Base-by-base conservation (phyloP, 1,140 invertebrate species). In the Scaptomyza graminum region DNA sequence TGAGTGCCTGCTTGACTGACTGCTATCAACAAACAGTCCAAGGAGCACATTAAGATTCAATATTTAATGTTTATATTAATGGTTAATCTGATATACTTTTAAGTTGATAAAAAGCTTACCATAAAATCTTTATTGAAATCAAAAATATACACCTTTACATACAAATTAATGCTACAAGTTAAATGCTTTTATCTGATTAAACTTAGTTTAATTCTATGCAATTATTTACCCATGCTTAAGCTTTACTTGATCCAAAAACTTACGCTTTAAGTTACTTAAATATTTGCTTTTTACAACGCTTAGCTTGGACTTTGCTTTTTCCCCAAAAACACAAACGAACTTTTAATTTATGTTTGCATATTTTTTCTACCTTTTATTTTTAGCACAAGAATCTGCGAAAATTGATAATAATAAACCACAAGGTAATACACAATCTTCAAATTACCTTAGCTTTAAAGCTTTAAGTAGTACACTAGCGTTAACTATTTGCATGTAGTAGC, bases 371-470 rank as follows among this genome's bases (percentile, higher is more conserved):
- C 61, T 75, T 90, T 91, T 79, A 72, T 85, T 91, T 91, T 79
- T 85, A 91, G 90, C 79, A 72, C 90, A 88, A 85, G 90, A 91
- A 84, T 84, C 90, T 88, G 90, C 90, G 84, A 91, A 88, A 88
- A 90, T 88, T 77, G 90, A 91, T 85, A 91, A 88, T 81, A 90
- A 91, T 77, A 91, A 91, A 90, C 67, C 85, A 91, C 87, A 91
- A 91, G 90, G 85, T 91, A 91, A 79, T 56, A 69, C 78, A 55
- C 9, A 31, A 0, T 9, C 43, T 8, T 31, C 9, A 49, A 49
- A 59, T 9, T 39, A 15, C 13, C 11, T 1, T 52, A 67, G 49
- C 31, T 22, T 12, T 44, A 52, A 13, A 16, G n/a, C n/a, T n/a
- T n/a, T 28, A 41, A 31, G 16, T 9, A 5, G 22, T 69, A 43